Percentiles rank a stretch among this genome's conserved stretches.
Conservation (phyloP, 2,797 vertebrate species). For the Geotrypetes seraphini region DNA sequence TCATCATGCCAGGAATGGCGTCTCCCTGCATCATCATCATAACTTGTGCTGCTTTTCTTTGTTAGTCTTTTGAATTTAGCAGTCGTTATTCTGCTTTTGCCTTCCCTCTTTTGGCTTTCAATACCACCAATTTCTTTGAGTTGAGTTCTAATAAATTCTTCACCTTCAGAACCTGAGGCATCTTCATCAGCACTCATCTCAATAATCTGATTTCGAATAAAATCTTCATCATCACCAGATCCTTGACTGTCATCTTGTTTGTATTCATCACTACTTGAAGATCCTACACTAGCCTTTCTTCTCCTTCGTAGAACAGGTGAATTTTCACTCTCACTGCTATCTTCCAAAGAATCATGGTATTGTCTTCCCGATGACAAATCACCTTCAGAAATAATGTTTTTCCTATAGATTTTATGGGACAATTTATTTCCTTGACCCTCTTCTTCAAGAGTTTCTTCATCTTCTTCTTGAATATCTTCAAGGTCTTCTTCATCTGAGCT, state of each 20-base stretch:
- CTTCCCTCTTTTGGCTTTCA: constrained; percentile 55
- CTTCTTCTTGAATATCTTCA: constrained; percentile 38
- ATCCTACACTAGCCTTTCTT: constrained; percentile 57
- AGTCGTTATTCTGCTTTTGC: constrained; percentile 41
- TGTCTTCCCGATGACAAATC: constrained; percentile 34
- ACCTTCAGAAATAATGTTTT: constrained; percentile 21
- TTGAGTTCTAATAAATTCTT: constrained; percentile 62
- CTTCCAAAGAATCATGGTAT: constrained; percentile 68
- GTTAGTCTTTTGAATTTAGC: constrained; percentile 48
- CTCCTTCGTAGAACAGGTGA: constrained; percentile 70
- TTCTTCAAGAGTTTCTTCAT: constrained; percentile 36
- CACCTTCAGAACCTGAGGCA: constrained; percentile 76
- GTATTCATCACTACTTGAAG: constrained; percentile 85
- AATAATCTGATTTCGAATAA: constrained; percentile 83
- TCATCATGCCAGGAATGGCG: constrained; percentile 57
- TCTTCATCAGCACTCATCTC: constrained; percentile 83
- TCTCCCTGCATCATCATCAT: constrained; percentile 57
- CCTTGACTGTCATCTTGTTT: constrained; percentile 81
- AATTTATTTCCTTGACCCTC: constrained; percentile 26
- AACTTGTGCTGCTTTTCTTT: constrained; percentile 51
- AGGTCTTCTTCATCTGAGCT: constrained; percentile 71
- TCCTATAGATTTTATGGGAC: constrained; percentile 22
- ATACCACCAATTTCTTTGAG: constrained; percentile 48
- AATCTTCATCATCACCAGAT: constrained; percentile 83
- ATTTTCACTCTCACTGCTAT: constrained; percentile 82